Evolutionary conservation across 2,113 vertebrate species (phyloP).

Genomic region (Hassar affinis): DNA sequence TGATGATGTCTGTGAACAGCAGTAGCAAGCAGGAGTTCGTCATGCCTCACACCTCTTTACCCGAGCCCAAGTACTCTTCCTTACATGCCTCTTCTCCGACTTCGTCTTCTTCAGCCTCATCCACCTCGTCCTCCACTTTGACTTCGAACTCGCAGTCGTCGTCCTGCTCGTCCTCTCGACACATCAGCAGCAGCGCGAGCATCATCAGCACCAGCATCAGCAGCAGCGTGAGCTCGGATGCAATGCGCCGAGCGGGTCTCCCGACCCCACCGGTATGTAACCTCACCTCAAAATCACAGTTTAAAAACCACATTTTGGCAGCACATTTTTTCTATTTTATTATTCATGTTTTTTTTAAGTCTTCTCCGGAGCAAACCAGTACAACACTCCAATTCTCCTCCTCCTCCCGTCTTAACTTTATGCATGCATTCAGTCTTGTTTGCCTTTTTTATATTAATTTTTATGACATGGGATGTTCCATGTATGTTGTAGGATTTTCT

Average conservation of each 20-base stretch:
- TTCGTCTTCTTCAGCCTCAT: constrained; percentile 76
- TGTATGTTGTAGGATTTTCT: constrained; percentile 77
- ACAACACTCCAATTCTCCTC: constrained; percentile 80
- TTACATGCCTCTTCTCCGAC: constrained; percentile 85
- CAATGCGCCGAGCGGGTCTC: constrained; percentile 93
- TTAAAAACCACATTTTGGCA: constrained; percentile 85
- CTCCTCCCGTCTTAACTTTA: constrained; percentile 75
- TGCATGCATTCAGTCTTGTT: constrained; percentile 82
- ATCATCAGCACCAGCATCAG: constrained; percentile 68
- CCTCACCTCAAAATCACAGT: constrained; percentile 82
- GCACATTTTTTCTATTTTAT: constrained; percentile 75
- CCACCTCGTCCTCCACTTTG: constrained; percentile 77
- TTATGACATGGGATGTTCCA: constrained; percentile 92
- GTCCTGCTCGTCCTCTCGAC: constrained; percentile 78
- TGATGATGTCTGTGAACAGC: constrained; percentile 98
- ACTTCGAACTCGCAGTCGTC: constrained; percentile 75
- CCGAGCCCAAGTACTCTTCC: constrained; percentile 89
- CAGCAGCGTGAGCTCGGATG: constrained; percentile 75
- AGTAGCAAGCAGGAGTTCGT: constrained; percentile 87
- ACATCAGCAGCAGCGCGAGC: constrained; percentile 72
- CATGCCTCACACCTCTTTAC: constrained; percentile 88
- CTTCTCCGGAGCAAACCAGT: constrained; percentile 89
- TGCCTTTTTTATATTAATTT: constrained; percentile 88
- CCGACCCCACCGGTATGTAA: constrained; percentile 96
- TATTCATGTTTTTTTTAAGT: constrained; percentile 87